Evolutionary conservation across 2,888 invertebrate genomes (phyloP).

Genomic region (Apantesis nais): DNA sequence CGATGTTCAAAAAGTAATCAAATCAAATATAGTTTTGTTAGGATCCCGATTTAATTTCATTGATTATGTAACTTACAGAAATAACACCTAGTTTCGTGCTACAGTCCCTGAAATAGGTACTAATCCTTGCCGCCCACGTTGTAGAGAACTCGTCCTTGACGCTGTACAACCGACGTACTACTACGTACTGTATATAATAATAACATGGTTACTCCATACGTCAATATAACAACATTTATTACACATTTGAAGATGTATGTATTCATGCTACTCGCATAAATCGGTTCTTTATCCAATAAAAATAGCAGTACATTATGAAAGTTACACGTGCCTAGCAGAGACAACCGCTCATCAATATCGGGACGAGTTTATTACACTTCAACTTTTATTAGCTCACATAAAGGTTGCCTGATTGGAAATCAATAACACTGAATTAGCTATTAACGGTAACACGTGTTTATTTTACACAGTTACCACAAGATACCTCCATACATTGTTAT

Average conservation of each 20-base stretch:
- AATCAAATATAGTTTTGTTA: neutral
- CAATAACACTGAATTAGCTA: slow-evolving; percentile 8
- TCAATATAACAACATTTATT: slow-evolving; percentile 12
- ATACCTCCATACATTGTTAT: neutral
- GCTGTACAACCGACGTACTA: slow-evolving; percentile 4
- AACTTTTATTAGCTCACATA: slow-evolving; percentile 1
- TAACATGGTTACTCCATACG: neutral
- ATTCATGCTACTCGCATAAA: slow-evolving; percentile 11
- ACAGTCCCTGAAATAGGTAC: neutral
- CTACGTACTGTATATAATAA: neutral
- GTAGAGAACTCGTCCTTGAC: slow-evolving; percentile 20
- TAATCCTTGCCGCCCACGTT: slow-evolving; percentile 8
- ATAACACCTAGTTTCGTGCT: neutral
- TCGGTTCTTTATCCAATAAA: slow-evolving; percentile 9
- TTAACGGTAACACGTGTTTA: neutral
- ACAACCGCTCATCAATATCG: neutral
- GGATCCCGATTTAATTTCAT: neutral
- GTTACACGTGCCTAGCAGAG: slow-evolving; percentile 3
- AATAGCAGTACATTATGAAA: slow-evolving; percentile 15
- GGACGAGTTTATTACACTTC: slow-evolving; percentile 4
- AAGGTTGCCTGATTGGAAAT: slow-evolving; percentile 10
- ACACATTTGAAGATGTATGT: neutral
- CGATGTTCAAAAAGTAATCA: neutral
- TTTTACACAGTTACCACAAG: neutral
- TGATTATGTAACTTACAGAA: neutral